These are phyloP conservation scores for Trachelipus rathkii DNA, from an alignment of 1,140 invertebrate genomes.

Conservation along the genomic window DNA sequence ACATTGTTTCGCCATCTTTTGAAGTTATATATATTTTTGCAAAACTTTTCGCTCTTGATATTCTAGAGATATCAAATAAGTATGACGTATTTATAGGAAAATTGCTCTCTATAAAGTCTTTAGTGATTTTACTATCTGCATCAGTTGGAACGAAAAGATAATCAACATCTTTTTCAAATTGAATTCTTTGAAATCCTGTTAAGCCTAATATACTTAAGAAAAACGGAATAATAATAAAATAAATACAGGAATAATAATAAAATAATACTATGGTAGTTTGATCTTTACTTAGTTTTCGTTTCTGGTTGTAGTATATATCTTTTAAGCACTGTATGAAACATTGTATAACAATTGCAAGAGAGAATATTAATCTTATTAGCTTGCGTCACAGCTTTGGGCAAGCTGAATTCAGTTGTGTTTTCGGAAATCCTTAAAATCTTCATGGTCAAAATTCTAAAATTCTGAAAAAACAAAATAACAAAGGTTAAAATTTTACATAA, in stretches of 20 bases:
- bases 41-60: constrained; percentile 73
- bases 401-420: not conserved
- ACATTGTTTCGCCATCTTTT: constrained; percentile 74
- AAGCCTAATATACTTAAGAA: constrained; percentile 72
- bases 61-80: constrained; percentile 75
- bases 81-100: constrained; percentile 86
- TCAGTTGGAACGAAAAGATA: constrained; percentile 84
- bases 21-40: constrained; percentile 72
- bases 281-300: no score
- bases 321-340: not conserved
- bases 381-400: not conserved
- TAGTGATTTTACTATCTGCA: constrained; percentile 66
- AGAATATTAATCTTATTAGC: not conserved
- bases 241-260: no score
- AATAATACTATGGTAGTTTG: no score
- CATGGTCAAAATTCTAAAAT: not conserved
- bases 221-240: constrained; percentile 81
- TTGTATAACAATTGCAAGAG: not conserved
- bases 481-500: not conserved
- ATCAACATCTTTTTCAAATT: constrained; percentile 87
- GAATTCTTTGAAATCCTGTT: constrained; percentile 72
- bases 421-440: constrained; percentile 5
- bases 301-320: no score
- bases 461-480: not conserved
- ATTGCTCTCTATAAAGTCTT: constrained; percentile 71